phyloP scores from a whole-genome alignment of 2,888 invertebrate species.

The Pilophorus perplexus region DNA sequence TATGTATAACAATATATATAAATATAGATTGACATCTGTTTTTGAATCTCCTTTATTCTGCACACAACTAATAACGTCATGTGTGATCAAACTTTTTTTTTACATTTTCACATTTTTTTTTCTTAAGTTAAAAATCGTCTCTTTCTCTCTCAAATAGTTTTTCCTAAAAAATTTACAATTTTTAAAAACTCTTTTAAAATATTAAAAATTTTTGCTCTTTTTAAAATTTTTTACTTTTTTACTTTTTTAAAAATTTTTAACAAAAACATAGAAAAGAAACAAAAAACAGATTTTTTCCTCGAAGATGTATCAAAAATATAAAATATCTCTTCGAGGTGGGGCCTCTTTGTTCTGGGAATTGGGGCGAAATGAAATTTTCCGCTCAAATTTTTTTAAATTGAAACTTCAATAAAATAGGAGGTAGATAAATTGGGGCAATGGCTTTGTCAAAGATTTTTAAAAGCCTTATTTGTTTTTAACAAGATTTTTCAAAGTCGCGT shows the following conservation, averaged over 20 bases:
- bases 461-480: slow-evolving; percentile 23
- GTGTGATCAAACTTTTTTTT: slow-evolving; percentile 36
- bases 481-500: slow-evolving; percentile 12
- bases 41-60: slow-evolving; percentile 41
- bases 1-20: slow-evolving; percentile 38
- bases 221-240: slow-evolving; percentile 34
- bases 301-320: slow-evolving; percentile 40
- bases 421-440: slow-evolving; percentile 29
- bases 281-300: slow-evolving; percentile 29
- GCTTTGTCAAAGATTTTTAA: slow-evolving; percentile 10
- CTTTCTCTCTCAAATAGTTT: slow-evolving; percentile 46
- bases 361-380: slow-evolving; percentile 33
- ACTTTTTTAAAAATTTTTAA: slow-evolving; percentile 26
- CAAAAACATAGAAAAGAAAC: slow-evolving; percentile 37
- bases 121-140: slow-evolving; percentile 48
- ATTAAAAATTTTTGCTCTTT: slow-evolving; percentile 37
- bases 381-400: slow-evolving; percentile 29
- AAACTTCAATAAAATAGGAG: slow-evolving; percentile 36
- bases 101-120: slow-evolving; percentile 41
- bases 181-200: slow-evolving; percentile 40
- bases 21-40: slow-evolving; percentile 38
- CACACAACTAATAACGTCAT: slow-evolving; percentile 40
- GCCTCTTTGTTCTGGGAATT: slow-evolving; percentile 14
- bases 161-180: slow-evolving; percentile 40
- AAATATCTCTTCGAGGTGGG: slow-evolving; percentile 32